Evolutionary conservation across 1,140 invertebrate genomes (phyloP), one percentile per base, ranked within the genome.

Genomic region (Drosophila novamexicana): DNA sequence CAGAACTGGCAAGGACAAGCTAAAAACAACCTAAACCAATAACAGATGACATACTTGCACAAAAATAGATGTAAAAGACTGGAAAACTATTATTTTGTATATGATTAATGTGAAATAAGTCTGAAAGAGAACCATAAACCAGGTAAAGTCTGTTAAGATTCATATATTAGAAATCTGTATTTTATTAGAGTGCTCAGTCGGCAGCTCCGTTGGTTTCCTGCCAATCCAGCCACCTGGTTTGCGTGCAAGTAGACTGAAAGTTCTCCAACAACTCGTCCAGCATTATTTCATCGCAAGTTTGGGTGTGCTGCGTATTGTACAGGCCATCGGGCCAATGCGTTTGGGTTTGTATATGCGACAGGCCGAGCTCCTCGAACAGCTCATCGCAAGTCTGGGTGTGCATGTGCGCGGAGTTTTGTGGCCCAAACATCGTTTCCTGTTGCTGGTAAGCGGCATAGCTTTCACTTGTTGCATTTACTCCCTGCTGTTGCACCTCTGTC

Each of bases 341-440:
- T 77, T 95, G 95, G 0, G 95, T 95, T 77, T 95, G 94, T 44
- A 94, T 95, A 63, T 95, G 93, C 7, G 93, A 94, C 18, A 95
- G 88, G 2, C 93, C 93, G 5, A 95, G 81, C 77, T 94, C 94
- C 57, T 88, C 59, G 88, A 92, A 40, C 92, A 92, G 78, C 40
- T 94, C 93, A 16, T 95, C 94, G 66, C 94, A 95, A 8, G 95
- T 95, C 81, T 95, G 95, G 2, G 95, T 95, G 69, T 93, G 94
- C 78, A 93, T 95, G 68, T 95, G 93, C 39, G 88, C 94, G 7
- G 77, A 89, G 8, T 94, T 92, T 63, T 94, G 82, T 14, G 71
- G 40, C 0, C 69, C 76, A 37, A 88, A 86, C 42, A 84, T 80
- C 6, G 67, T 54, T 42, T 77, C 83, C n/a, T 62, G 58, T 16